phyloP scores from a whole-genome alignment of 2,888 invertebrate genomes.

The Pimpla rufipes region DNA sequence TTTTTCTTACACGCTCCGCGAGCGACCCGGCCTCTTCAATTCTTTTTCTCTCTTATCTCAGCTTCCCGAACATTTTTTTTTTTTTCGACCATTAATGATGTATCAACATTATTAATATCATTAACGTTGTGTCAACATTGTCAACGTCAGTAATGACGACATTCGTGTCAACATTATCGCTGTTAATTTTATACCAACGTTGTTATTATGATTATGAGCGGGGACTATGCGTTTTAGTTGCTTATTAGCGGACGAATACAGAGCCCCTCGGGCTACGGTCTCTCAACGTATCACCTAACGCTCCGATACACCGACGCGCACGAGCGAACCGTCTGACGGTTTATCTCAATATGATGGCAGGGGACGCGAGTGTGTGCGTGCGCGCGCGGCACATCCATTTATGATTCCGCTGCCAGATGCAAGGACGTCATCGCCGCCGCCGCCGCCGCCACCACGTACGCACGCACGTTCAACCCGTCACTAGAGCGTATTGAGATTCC shows the following conservation, averaged over 20 bases:
- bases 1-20: background rate
- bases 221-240: background rate
- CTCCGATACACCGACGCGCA: slow-evolving; percentile 15
- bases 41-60: background rate
- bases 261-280: background rate
- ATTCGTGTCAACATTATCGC: too few relatives aligned
- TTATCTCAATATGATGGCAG: slow-evolving; percentile 23
- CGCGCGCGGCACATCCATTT: slow-evolving; percentile 39
- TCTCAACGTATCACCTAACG: background rate
- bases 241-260: background rate
- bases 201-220: background rate
- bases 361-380: too few relatives aligned
- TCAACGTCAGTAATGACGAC: too few relatives aligned
- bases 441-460: background rate
- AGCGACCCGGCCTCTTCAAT: background rate
- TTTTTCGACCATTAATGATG: background rate
- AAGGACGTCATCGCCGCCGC: background rate
- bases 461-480: background rate
- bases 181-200: too few relatives aligned
- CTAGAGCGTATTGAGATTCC: slow-evolving; percentile 44
- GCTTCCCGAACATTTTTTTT: background rate
- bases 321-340: slow-evolving; percentile 27
- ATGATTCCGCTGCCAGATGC: slow-evolving; percentile 41
- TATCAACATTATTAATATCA: background rate
- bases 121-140: background rate